These are phyloP conservation scores for Sesamia inferens DNA, from an alignment of 2,888 invertebrate species.

Conservation along the genomic window DNA sequence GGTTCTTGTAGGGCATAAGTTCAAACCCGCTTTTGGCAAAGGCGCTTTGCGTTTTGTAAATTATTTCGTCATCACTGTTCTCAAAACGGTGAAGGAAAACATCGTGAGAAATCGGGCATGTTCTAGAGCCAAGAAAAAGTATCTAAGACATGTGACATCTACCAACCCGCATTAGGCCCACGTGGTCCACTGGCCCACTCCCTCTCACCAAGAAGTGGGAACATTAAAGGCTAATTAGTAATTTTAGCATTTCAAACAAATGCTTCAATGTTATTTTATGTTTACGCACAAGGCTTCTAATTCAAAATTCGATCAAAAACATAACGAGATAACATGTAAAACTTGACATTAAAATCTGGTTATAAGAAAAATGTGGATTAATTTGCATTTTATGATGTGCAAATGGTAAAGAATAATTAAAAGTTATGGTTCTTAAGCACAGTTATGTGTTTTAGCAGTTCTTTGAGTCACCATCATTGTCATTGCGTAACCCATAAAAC, in stretches of 20 bases:
- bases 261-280: neutral
- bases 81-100: no score
- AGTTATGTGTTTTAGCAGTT: neutral
- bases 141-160: no score
- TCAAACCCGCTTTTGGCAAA: no score
- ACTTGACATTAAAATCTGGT: constrained; percentile 39
- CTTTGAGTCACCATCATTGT: neutral
- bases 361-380: neutral
- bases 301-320: constrained; percentile 20
- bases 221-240: no score
- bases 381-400: neutral
- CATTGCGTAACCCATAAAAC: neutral
- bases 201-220: no score
- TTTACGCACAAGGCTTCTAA: constrained; percentile 12
- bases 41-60: no score
- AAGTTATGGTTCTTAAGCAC: neutral
- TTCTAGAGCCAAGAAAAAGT: no score
- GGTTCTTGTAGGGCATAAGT: no score
- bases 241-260: neutral
- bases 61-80: no score
- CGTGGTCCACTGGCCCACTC: no score
- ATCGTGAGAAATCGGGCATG: no score
- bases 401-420: constrained; percentile 5
- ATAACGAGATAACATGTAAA: constrained; percentile 16
- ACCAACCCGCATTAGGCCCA: no score